A percentile compares a stretch with the other conserved stretches of the same genome.
Conservation (phyloP, 1,140 invertebrate genomes). For the Alviniconcha marisindica region DNA sequence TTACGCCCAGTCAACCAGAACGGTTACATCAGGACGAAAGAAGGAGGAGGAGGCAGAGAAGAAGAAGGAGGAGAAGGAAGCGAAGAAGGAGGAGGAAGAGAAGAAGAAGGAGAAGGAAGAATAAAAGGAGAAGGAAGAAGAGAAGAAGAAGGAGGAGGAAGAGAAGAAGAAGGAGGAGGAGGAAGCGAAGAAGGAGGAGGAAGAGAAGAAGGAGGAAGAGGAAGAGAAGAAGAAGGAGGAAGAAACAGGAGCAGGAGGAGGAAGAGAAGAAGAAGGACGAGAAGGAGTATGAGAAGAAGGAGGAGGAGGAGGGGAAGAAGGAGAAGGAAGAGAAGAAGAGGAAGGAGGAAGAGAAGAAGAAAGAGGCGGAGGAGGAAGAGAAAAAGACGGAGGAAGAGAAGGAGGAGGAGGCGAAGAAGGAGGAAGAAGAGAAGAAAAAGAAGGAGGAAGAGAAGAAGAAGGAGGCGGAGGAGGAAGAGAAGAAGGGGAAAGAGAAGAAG, state of each 20-base stretch:
- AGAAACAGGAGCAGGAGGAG: background rate
- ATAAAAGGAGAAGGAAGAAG: no score
- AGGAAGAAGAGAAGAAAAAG: background rate
- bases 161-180: background rate
- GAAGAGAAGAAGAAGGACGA: background rate
- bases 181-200: background rate
- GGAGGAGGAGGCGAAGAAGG: background rate
- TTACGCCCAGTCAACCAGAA: no score
- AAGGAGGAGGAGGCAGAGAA: background rate
- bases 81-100: no score
- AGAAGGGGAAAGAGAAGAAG: background rate
- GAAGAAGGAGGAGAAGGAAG: no score
- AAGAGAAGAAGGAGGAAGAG: background rate
- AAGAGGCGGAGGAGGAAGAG: background rate
- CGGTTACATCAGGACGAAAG: background rate
- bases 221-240: background rate
- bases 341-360: background rate
- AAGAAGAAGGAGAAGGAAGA: no score
- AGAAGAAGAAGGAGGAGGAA: background rate
- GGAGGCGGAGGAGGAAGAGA: background rate
- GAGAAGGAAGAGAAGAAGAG: background rate
- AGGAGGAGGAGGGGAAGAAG: conserved; percentile 1
- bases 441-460: background rate
- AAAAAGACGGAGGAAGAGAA: background rate
- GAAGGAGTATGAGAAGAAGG: background rate